A percentile compares a stretch with the other conserved stretches of the same genome.
phyloP scores from a whole-genome alignment of 2,113 vertebrate genomes.

The Hydropotes inermis region DNA sequence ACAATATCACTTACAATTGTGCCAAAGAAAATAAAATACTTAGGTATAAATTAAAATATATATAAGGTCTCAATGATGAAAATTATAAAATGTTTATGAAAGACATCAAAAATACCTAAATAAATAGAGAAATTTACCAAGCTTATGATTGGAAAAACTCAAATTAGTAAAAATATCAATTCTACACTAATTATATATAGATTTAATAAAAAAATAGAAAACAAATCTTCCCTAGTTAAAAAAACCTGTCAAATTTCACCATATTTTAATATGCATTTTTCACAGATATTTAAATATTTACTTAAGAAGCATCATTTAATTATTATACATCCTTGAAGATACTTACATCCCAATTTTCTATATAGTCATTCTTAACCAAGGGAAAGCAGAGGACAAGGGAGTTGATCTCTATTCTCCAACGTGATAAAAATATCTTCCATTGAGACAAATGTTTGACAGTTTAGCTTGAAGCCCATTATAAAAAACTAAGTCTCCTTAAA shows the following conservation, averaged over 20 bases:
- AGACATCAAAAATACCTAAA: neutral
- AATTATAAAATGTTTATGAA: neutral
- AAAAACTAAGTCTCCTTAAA: neutral
- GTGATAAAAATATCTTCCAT: neutral
- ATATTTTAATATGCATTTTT: neutral
- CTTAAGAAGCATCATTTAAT: neutral
- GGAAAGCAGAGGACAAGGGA: neutral
- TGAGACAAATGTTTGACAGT: neutral
- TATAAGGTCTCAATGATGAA: neutral
- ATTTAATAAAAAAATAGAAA: neutral
- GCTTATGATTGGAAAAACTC: neutral
- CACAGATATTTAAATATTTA: neutral
- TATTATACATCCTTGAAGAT: neutral
- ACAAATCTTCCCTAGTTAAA: neutral
- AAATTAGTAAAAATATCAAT: neutral
- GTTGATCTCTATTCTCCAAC: neutral
- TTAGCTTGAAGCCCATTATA: neutral
- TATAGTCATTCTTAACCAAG: neutral
- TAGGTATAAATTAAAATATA: neutral
- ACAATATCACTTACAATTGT: neutral
- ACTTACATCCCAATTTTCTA: neutral
- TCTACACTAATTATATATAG: neutral
- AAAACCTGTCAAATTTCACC: neutral
- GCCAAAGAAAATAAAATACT: neutral
- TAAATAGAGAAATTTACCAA: neutral